Conservation (phyloP, 2,113 vertebrate genomes). For the Edolisoma coerulescens region DNA sequence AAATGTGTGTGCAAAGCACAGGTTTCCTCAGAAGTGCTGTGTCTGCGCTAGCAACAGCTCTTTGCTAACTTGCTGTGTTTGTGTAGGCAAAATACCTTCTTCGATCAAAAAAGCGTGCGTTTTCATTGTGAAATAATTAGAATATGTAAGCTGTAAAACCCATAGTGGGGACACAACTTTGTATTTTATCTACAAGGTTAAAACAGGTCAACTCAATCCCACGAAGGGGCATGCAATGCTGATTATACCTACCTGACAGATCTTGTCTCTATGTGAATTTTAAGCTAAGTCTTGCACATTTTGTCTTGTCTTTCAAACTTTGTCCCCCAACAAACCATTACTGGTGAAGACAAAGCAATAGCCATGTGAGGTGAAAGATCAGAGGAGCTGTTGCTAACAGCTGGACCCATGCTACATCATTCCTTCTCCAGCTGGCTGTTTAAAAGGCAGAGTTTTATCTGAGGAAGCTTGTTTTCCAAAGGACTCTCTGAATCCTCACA, state of each 20-base stretch:
- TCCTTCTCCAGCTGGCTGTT: not conserved
- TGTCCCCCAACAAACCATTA: not conserved
- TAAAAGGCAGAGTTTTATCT: not conserved
- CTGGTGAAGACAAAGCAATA: not conserved
- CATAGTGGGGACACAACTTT: not conserved
- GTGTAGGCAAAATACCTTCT: not conserved
- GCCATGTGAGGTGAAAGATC: not conserved
- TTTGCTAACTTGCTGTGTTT: not conserved
- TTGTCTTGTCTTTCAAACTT: not conserved
- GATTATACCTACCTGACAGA: not conserved
- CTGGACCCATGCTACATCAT: not conserved
- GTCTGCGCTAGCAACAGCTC: not conserved
- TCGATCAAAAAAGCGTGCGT: accelerated
- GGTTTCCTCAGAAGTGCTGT: not conserved
- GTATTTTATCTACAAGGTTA: not conserved
- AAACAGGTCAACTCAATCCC: not conserved
- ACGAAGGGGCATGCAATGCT: not conserved
- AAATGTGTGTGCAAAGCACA: not conserved
- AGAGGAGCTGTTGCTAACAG: not conserved
- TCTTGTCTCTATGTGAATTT: not conserved
- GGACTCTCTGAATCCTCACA: not conserved
- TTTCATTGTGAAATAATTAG: not conserved
- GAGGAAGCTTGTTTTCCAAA: not conserved
- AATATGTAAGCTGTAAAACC: not conserved
- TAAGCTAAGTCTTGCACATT: not conserved